Conservation (phyloP, 2,113 vertebrate genomes). For the Pseudopipra pipra region DNA sequence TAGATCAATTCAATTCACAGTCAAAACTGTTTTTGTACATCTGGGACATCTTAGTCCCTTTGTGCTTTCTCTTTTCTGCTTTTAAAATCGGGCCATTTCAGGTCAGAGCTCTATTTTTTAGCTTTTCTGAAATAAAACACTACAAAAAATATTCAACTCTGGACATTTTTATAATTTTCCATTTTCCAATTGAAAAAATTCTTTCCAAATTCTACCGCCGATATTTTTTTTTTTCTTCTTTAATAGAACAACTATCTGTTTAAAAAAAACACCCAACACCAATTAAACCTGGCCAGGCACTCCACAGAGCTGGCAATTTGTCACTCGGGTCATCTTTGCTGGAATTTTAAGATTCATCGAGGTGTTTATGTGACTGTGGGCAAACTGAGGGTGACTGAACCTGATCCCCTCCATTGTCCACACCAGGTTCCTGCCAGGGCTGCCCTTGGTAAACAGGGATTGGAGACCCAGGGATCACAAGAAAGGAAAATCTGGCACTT, state of each 20-base stretch:
- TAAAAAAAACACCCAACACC: background rate
- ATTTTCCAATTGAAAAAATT: background rate
- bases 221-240: background rate
- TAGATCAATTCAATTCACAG: background rate
- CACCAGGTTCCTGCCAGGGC: background rate
- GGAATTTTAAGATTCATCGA: background rate
- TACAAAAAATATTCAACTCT: background rate
- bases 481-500: slow-evolving; percentile 1
- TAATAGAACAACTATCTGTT: background rate
- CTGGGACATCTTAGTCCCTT: background rate
- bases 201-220: background rate
- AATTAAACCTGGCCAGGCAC: background rate
- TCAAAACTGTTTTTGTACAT: background rate
- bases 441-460: background rate
- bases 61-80: background rate
- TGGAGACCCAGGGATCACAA: background rate
- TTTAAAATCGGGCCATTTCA: slow-evolving; percentile 11
- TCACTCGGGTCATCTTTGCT: background rate
- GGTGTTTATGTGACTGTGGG: background rate
- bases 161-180: background rate
- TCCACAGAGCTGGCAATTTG: background rate
- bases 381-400: background rate
- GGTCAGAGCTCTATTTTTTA: background rate
- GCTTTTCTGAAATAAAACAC: slow-evolving; percentile 31
- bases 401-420: background rate